Evolutionary conservation across 2,888 invertebrate genomes (phyloP).

Genomic region (Polia nebulosa): DNA sequence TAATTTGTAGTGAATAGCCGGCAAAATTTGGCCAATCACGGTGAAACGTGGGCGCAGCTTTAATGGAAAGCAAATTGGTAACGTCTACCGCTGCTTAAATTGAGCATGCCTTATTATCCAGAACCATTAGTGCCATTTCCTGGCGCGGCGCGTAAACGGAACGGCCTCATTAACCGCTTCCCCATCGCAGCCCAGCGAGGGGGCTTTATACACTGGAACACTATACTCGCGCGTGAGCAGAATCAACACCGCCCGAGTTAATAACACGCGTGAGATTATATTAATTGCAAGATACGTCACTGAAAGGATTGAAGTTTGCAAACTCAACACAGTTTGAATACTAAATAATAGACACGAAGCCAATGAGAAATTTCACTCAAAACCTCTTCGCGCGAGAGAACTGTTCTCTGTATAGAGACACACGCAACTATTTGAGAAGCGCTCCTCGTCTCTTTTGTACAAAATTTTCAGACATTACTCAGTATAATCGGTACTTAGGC

Average conservation of each 20-base stretch:
- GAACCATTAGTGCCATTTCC: conserved; percentile 75
- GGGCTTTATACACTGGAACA: conserved; percentile 50
- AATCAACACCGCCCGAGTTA: conserved; percentile 47
- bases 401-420: conserved; percentile 26
- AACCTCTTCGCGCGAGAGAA: conserved; percentile 30
- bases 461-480: conserved; percentile 52
- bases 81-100: conserved; percentile 66
- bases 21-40: conserved; percentile 66
- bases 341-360: conserved; percentile 44
- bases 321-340: conserved; percentile 49
- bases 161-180: conserved; percentile 75
- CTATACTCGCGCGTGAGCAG: conserved; percentile 63
- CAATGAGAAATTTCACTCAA: conserved; percentile 39
- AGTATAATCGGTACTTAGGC: conserved; percentile 56
- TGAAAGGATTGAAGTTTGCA: conserved; percentile 56
- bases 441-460: conserved; percentile 42
- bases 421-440: conserved; percentile 50
- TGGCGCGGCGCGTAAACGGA: conserved; percentile 65
- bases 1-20: conserved; percentile 59
- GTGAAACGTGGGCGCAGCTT: conserved; percentile 61
- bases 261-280: conserved; percentile 62
- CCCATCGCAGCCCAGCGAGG: conserved; percentile 35
- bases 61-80: conserved; percentile 70
- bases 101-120: conserved; percentile 74
- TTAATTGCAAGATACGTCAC: conserved; percentile 63